A percentile compares a stretch with the other conserved stretches of the same genome.
phyloP scores from a whole-genome alignment of 64 coral and sea anemone genomes.

The Dendronephthya gigantea region DNA sequence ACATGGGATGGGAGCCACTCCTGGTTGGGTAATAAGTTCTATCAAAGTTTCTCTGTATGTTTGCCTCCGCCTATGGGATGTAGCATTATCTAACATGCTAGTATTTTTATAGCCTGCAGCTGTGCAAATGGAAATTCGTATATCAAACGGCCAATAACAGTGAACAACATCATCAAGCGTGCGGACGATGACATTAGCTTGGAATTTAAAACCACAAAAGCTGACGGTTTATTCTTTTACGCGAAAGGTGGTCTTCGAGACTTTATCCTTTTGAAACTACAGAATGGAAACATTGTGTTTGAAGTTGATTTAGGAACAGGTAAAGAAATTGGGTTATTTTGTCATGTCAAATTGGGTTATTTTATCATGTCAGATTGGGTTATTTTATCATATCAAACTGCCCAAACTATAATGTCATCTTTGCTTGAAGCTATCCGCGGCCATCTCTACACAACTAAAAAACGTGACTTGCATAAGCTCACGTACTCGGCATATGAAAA shows the following conservation, averaged over 20 bases:
- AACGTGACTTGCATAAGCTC: no score
- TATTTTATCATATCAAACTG: no score
- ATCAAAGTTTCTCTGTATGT: not conserved
- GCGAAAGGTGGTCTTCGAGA: constrained; percentile 36
- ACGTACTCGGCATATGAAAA: no score
- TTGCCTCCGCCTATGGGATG: not conserved
- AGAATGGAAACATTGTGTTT: constrained; percentile 33
- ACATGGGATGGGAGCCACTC: no score
- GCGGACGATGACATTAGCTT: constrained; percentile 34
- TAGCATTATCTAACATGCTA: not conserved
- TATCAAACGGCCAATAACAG: constrained; percentile 29
- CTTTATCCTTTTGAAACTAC: constrained; percentile 37
- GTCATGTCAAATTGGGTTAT: no score
- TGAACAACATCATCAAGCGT: constrained; percentile 27
- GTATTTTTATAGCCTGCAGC: constrained; percentile 22
- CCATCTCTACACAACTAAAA: no score
- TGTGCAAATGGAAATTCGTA: constrained; percentile 34
- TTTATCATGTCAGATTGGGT: no score
- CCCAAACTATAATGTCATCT: no score
- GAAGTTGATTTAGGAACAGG: constrained; percentile 62
- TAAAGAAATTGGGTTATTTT: not conserved
- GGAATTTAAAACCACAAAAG: constrained; percentile 29
- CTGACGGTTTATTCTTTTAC: constrained; percentile 37
- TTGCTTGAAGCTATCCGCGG: no score
- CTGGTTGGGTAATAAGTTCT: no score